A percentile compares a stretch with the other conserved stretches of the same genome.
Evolutionary conservation across 1,140 invertebrate species (phyloP).

Genomic region (Limonius californicus): DNA sequence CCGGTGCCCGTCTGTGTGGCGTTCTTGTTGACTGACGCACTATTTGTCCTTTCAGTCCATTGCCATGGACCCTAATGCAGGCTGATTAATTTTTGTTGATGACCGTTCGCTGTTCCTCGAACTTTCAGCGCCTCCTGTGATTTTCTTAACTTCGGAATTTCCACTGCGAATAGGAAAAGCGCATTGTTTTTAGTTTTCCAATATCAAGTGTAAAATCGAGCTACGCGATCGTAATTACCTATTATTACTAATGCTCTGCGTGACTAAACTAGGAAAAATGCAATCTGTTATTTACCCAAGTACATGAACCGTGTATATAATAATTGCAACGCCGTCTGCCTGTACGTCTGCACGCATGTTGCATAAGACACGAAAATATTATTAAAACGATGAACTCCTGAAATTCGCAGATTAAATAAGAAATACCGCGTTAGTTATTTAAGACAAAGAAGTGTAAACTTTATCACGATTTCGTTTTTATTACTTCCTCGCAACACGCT

Average conservation of each 20-base stretch:
- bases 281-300: conserved; percentile 2
- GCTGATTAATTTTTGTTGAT: conserved; percentile 30
- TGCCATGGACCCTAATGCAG: conserved; percentile 20
- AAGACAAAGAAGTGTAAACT: no score
- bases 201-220: conserved; percentile 1
- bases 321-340: conserved; percentile 7
- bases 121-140: neutral
- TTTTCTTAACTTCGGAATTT: neutral
- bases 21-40: conserved; percentile 34
- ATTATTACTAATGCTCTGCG: conserved; percentile 6
- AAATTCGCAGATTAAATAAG: neutral
- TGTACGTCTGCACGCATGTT: conserved; percentile 10
- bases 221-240: neutral
- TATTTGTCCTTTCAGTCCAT: conserved; percentile 32
- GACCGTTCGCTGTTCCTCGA: neutral
- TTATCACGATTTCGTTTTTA: no score
- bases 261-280: neutral
- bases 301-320: conserved; percentile 1
- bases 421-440: no score
- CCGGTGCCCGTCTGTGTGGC: conserved; percentile 32
- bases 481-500: no score
- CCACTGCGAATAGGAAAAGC: neutral
- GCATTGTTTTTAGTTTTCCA: neutral
- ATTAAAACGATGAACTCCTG: neutral
- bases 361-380: neutral